These are phyloP conservation scores for Esox niger DNA, from an alignment of 2,113 vertebrate species.

Conservation along the genomic window DNA sequence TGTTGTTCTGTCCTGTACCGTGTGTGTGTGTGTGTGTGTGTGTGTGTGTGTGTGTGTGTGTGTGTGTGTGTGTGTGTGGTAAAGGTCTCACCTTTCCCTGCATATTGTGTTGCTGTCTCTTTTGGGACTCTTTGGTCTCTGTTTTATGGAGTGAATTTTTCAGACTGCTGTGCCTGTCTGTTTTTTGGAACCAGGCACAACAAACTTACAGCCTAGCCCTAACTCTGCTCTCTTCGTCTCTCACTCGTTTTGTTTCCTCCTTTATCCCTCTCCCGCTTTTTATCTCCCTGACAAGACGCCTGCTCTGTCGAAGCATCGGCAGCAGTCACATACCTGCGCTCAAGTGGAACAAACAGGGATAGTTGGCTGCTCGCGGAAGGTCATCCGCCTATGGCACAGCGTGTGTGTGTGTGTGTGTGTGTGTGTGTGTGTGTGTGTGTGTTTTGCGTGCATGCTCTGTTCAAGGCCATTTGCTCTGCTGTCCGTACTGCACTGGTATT, in stretches of 20 bases:
- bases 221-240: not conserved
- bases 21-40: slow-evolving; percentile 9
- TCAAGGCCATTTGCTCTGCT: not conserved
- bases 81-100: no score
- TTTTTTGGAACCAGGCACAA: not conserved
- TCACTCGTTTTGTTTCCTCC: slow-evolving; percentile 17
- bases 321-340: slow-evolving; percentile 66
- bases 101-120: not conserved
- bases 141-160: no score
- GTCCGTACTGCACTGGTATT: no score
- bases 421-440: slow-evolving; percentile 15
- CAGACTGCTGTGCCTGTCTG: not conserved
- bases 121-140: not conserved
- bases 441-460: slow-evolving; percentile 12
- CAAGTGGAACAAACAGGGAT: slow-evolving; percentile 75
- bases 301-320: slow-evolving; percentile 59
- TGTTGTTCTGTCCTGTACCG: slow-evolving; percentile 1
- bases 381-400: slow-evolving; percentile 62
- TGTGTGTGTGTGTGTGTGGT: no score
- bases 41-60: slow-evolving; percentile 28
- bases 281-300: slow-evolving; percentile 51
- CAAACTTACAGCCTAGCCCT: no score
- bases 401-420: slow-evolving; percentile 15
- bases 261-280: slow-evolving; percentile 1
- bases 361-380: slow-evolving; percentile 73